Base-by-base conservation (phyloP, 2,113 vertebrate species). In the Neodontobutis hainanensis region DNA sequence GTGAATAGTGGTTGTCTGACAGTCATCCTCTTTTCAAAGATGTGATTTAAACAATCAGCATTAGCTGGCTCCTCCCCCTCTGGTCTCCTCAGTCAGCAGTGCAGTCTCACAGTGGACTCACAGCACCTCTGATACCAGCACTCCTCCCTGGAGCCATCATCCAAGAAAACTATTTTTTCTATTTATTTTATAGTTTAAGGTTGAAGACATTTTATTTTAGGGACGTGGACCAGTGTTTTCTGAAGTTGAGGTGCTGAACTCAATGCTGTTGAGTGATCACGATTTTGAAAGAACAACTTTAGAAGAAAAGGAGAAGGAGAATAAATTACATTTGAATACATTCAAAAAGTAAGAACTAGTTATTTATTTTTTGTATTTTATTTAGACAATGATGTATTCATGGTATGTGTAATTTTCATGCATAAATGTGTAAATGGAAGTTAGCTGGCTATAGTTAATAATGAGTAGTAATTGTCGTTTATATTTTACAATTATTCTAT, bases 11-110 rank as follows among this genome's bases (percentile, higher is more conserved):
- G 27, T 8, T 9, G 59, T 58, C 65, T 48, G 51, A 70, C 35
- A 70, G 63, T 81, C 70, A 79, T 81, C 64, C 40, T 77, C 27
- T 56, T 48, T 56, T 68, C 61, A 74, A 77, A 77, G 72, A 78
- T 75, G 75, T 65, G 69, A 68, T 65, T 71, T 73, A 46, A 78
- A 70, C 50, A 60, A 40, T 60, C 65, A 78, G 6, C 56, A 38
- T 35, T 55, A 45, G 10, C 67, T 62, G 58, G 68, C 79, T 70
- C 73, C 78, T 56, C 75, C 67, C 51, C 43, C 19, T 12, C 65
- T 65, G 4, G 32, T 36, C 15, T 14, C 60, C 53, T 50, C 3
- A 73, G 55, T 68, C 71, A 77, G 60, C 77, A 67, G 78, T 74
- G 65, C 53, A 35, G 61, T 69, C 66, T 75, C 76, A 27, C 19